Conservation (phyloP, 2,797 vertebrate species). For the Setipinna tenuifilis region DNA sequence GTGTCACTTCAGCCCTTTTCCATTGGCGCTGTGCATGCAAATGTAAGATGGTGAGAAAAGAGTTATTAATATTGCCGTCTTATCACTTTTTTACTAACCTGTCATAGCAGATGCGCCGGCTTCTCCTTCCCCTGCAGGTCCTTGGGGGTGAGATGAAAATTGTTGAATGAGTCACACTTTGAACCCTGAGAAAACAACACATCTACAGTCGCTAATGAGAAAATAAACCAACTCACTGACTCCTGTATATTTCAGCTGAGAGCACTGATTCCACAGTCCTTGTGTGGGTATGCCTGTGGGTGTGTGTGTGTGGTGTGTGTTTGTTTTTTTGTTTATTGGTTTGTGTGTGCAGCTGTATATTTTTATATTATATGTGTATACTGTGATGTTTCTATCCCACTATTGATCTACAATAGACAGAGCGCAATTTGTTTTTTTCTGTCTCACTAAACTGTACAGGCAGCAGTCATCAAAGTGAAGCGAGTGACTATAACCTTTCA, state of each 20-base stretch:
- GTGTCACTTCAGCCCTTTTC: not conserved
- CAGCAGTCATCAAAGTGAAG: not conserved
- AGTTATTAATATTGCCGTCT: not conserved
- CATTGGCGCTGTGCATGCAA: not conserved
- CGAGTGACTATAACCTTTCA: not conserved
- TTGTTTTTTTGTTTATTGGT: no score
- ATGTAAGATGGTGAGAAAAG: not conserved
- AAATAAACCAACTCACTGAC: not conserved
- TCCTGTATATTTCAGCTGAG: not conserved
- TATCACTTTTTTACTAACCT: not conserved
- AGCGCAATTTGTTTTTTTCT: not conserved
- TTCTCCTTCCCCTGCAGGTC: not conserved
- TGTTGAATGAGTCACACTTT: not conserved
- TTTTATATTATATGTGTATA: no score
- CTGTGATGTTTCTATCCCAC: not conserved
- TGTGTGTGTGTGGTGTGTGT: no score
- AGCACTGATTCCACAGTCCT: not conserved
- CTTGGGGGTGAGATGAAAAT: not conserved
- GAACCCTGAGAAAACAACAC: not conserved
- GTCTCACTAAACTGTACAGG: not conserved
- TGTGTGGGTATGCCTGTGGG: no score
- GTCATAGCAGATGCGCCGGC: not conserved
- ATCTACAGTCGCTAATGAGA: not conserved
- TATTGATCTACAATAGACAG: not conserved
- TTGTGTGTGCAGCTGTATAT: not conserved